phyloP scores from a whole-genome alignment of 1,140 invertebrate species.

The Musca domestica region DNA sequence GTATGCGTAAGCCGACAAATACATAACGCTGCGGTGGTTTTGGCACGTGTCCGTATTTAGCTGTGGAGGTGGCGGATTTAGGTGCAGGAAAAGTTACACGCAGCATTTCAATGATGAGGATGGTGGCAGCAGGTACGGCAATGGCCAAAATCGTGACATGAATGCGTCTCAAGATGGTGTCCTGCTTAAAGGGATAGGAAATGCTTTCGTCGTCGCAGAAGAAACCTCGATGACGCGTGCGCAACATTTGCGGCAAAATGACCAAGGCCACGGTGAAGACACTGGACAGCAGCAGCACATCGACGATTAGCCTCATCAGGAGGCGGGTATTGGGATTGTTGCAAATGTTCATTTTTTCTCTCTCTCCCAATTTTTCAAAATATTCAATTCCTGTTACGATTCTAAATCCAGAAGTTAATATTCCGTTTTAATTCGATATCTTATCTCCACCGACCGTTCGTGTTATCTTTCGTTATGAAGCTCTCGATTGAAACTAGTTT shows the following conservation, averaged over 20 bases:
- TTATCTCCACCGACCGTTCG: too few relatives aligned
- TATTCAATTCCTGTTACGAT: too few relatives aligned
- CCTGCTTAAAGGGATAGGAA: conserved; percentile 37
- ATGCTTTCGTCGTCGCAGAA: conserved; percentile 41
- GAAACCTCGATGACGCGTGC: conserved; percentile 36
- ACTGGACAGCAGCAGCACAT: conserved; percentile 40
- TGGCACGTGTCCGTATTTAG: background rate
- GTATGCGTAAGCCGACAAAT: conserved; percentile 43
- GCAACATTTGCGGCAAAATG: conserved; percentile 37
- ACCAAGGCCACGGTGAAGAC: conserved; percentile 40
- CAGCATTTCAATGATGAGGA: conserved; percentile 44
- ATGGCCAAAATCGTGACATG: conserved; percentile 43
- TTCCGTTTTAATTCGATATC: too few relatives aligned
- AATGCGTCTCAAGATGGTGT: conserved; percentile 41
- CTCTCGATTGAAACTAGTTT: too few relatives aligned
- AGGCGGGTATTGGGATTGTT: conserved; percentile 34
- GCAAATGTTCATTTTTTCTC: conserved; percentile 10
- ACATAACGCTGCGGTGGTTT: conserved; percentile 37
- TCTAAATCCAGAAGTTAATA: too few relatives aligned
- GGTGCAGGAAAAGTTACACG: conserved; percentile 34
- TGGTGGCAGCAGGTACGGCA: conserved; percentile 37
- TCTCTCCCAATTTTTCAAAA: background rate
- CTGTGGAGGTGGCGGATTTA: background rate
- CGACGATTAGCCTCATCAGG: conserved; percentile 44
- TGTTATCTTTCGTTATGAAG: too few relatives aligned